Conservation (phyloP, 2,888 invertebrate species). For the Drosophila paucipuncta region DNA sequence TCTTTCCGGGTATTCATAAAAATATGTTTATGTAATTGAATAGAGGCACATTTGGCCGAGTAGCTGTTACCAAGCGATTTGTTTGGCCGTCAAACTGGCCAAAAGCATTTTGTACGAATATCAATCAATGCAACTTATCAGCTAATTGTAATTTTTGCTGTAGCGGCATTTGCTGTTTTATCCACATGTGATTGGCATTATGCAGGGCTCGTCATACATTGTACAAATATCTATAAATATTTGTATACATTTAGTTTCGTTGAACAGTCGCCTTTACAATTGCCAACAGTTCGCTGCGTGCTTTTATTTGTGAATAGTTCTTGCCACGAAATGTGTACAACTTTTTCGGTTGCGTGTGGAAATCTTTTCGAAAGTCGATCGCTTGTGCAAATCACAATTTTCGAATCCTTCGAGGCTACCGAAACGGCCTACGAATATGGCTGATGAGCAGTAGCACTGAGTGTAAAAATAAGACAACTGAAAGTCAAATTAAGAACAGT, state of each 20-base stretch:
- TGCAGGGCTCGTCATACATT: not conserved
- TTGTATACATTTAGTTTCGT: not conserved
- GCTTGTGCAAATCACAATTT: conserved; percentile 8
- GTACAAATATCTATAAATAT: not conserved
- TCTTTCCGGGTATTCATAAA: not conserved
- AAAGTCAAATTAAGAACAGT: not conserved
- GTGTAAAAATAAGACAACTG: not conserved
- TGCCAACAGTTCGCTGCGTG: conserved; percentile 29
- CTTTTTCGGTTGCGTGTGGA: conserved; percentile 46
- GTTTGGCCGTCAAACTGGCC: not conserved
- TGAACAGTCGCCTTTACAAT: conserved; percentile 28
- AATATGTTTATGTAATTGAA: not conserved
- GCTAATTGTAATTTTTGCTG: conserved; percentile 18
- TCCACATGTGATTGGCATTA: conserved; percentile 17
- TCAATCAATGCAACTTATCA: conserved; percentile 65
- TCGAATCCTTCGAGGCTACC: conserved; percentile 6
- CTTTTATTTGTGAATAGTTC: conserved; percentile 19
- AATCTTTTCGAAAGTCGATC: conserved; percentile 10
- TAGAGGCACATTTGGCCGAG: not conserved
- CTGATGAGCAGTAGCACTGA: conserved; percentile 35
- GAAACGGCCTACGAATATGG: conserved; percentile 59
- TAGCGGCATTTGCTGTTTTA: conserved; percentile 11
- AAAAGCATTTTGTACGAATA: conserved; percentile 16
- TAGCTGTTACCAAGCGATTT: conserved; percentile 16
- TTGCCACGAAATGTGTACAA: conserved; percentile 64